A percentile compares a stretch with the other conserved stretches of the same genome.
phyloP scores from a whole-genome alignment of 2,113 vertebrate genomes.

The Odobenus rosmarus region DNA sequence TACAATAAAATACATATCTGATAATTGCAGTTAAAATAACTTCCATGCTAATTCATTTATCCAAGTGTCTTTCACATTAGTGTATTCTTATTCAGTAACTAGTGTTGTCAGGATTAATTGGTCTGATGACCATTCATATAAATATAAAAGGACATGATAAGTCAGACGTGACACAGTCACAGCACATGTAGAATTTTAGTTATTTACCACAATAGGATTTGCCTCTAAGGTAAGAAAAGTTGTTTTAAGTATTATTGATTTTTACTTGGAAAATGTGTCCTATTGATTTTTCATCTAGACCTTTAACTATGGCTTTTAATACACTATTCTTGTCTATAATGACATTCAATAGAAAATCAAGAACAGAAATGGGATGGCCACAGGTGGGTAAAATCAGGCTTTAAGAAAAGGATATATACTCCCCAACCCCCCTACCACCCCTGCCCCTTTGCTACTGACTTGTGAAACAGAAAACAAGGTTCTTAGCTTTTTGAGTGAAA shows the following conservation, averaged over 20 bases:
- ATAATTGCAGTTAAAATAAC: not conserved
- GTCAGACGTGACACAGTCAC: conserved; percentile 29
- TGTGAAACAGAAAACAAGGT: not conserved
- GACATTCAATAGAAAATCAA: conserved; percentile 28
- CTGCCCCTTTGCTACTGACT: not conserved
- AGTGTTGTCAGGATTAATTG: not conserved
- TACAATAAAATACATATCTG: conserved; percentile 25
- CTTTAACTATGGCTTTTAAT: conserved; percentile 62
- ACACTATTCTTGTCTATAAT: conserved; percentile 10
- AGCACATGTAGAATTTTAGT: conserved; percentile 26
- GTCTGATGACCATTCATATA: not conserved
- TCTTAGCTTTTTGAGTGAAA: not conserved
- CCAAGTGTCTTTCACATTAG: not conserved
- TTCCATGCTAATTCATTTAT: not conserved
- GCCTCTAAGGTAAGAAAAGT: conserved; percentile 65
- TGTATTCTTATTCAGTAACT: not conserved
- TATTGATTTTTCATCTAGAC: conserved; percentile 78
- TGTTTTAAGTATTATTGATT: conserved; percentile 80
- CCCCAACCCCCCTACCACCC: fast-evolving
- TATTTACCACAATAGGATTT: conserved; percentile 57
- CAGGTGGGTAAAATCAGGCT: not conserved
- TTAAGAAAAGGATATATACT: not conserved
- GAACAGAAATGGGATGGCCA: not conserved
- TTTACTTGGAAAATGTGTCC: conserved; percentile 72
- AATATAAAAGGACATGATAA: not conserved